Evolutionary conservation across 1,140 invertebrate genomes (phyloP).

Genomic region (Pantala flavescens): DNA sequence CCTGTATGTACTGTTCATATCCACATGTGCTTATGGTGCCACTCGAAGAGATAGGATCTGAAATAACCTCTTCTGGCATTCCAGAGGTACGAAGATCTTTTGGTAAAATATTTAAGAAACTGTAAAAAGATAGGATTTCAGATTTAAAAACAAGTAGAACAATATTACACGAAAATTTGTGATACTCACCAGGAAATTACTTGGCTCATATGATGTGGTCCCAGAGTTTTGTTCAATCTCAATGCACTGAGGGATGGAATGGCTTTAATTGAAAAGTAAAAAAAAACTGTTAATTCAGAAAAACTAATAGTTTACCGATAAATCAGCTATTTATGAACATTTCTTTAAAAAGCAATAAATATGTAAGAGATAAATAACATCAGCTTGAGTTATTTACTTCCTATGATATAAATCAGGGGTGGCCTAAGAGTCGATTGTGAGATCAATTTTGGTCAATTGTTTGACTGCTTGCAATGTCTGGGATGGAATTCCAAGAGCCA

Average conservation of each 20-base stretch:
- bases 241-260: neutral
- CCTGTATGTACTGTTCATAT: neutral
- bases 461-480: no score
- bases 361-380: no score
- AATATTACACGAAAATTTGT: neutral
- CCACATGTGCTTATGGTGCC: neutral
- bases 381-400: no score
- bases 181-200: neutral
- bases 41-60: neutral
- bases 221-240: neutral
- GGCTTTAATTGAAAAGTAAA: neutral
- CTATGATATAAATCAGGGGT: no score
- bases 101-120: neutral
- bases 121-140: neutral
- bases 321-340: no score
- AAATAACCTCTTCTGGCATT: neutral
- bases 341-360: no score
- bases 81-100: neutral
- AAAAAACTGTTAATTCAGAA: neutral
- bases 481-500: no score
- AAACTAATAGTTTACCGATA: no score
- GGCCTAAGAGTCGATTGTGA: no score
- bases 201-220: neutral
- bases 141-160: neutral
- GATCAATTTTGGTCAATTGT: no score